These are phyloP conservation scores for Cordilura impudica DNA, from an alignment of 2,888 invertebrate species.

Conservation along the genomic window DNA sequence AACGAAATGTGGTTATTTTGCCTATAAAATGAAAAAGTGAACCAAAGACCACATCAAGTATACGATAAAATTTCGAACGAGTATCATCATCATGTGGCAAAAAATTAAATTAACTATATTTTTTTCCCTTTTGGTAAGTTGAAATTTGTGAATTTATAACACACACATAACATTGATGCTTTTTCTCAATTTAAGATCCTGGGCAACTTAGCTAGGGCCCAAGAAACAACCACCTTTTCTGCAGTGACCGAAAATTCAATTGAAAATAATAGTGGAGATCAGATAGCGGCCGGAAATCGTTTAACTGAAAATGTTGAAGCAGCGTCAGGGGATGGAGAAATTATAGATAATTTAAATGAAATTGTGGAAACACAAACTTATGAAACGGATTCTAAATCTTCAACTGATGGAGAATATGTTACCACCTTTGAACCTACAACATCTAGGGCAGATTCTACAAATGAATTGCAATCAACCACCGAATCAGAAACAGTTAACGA, in stretches of 20 bases:
- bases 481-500: not conserved
- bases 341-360: not conserved
- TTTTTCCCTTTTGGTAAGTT: constrained; percentile 43
- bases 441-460: not conserved
- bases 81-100: constrained; percentile 17
- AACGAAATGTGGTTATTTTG: constrained; percentile 7
- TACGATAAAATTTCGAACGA: constrained; percentile 27
- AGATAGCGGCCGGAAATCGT: not conserved
- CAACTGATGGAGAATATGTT: not conserved
- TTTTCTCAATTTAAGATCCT: constrained; percentile 18
- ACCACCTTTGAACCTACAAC: not conserved
- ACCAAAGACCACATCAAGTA: constrained; percentile 10
- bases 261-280: not conserved
- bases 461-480: not conserved
- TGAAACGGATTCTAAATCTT: no score
- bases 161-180: not conserved
- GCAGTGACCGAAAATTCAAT: not conserved
- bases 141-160: not conserved
- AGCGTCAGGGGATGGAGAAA: not conserved
- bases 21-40: constrained; percentile 37
- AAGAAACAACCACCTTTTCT: not conserved
- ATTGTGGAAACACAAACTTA: not conserved
- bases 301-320: not conserved
- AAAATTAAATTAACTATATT: constrained; percentile 7
- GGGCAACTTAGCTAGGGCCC: not conserved